Percentiles rank a stretch among this genome's conserved stretches.
These are phyloP conservation scores for Euplagia quadripunctaria DNA, from an alignment of 2,888 invertebrate species.

Conservation along the genomic window DNA sequence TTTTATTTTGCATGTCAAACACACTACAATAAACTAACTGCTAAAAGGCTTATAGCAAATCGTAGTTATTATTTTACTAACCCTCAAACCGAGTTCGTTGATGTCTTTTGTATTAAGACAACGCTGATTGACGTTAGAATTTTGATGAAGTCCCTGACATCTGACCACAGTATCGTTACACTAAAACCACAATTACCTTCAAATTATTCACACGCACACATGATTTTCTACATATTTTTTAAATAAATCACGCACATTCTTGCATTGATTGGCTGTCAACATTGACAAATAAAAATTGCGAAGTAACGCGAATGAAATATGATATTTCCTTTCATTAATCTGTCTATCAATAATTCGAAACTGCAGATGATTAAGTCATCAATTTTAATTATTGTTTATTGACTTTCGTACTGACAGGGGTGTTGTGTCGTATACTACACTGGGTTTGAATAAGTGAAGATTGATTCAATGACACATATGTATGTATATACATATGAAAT, in stretches of 20 bases:
- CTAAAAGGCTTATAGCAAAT: slow-evolving; percentile 4
- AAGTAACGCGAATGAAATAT: slow-evolving; percentile 67
- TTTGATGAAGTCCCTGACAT: slow-evolving; percentile 16
- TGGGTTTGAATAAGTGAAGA: slow-evolving; percentile 33
- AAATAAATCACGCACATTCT: slow-evolving; percentile 67
- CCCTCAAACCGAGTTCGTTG: slow-evolving; percentile 34
- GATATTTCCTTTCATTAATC: slow-evolving; percentile 67
- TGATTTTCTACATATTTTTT: slow-evolving; percentile 51
- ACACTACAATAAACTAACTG: neutral
- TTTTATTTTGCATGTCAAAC: neutral
- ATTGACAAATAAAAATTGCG: slow-evolving; percentile 74
- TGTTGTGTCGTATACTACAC: slow-evolving; percentile 13
- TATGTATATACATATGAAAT: neutral
- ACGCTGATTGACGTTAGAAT: slow-evolving; percentile 14
- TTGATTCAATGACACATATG: slow-evolving; percentile 39
- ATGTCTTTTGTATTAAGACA: slow-evolving; percentile 49
- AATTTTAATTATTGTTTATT: slow-evolving; percentile 74
- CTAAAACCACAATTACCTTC: slow-evolving; percentile 32
- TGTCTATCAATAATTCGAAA: slow-evolving; percentile 64
- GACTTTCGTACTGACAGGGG: slow-evolving; percentile 51
- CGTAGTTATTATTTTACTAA: slow-evolving; percentile 8
- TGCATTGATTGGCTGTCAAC: slow-evolving; percentile 74
- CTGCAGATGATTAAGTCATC: slow-evolving; percentile 72
- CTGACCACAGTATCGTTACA: slow-evolving; percentile 8
- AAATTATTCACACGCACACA: slow-evolving; percentile 39